phyloP scores from a whole-genome alignment of 2,113 vertebrate genomes.

The Paralichthys olivaceus region DNA sequence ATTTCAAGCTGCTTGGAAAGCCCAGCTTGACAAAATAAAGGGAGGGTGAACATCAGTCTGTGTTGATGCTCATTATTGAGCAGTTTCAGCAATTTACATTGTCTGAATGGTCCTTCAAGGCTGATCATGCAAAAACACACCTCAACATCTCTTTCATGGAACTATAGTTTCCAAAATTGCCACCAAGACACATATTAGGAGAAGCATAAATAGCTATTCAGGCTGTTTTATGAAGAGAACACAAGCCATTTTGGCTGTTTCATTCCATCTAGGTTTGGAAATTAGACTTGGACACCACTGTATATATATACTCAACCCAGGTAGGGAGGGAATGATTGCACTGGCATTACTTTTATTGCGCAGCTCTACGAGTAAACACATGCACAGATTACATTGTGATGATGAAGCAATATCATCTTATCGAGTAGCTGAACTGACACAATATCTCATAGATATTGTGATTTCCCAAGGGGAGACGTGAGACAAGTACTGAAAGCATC shows the following conservation, averaged over 20 bases:
- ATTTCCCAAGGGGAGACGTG: not conserved
- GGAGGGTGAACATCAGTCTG: conserved; percentile 6
- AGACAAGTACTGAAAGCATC: not conserved
- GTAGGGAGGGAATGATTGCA: not conserved
- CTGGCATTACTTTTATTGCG: not conserved
- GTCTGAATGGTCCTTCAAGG: conserved; percentile 12
- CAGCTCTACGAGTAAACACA: not conserved
- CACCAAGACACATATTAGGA: conserved; percentile 22
- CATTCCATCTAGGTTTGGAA: no score
- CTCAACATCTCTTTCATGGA: conserved; percentile 11
- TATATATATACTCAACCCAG: not conserved
- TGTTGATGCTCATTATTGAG: not conserved
- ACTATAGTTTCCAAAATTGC: conserved; percentile 26
- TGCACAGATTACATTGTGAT: not conserved
- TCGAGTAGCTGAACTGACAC: not conserved
- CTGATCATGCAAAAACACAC: conserved; percentile 12
- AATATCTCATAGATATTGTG: not conserved
- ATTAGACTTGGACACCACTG: no score
- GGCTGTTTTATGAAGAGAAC: conserved; percentile 25
- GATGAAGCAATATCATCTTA: not conserved
- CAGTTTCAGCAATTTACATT: conserved; percentile 2
- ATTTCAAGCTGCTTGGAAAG: conserved; percentile 1
- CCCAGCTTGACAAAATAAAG: not conserved
- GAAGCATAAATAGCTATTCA: conserved; percentile 12
- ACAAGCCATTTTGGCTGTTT: conserved; percentile 9